Evolutionary conservation across 37 sponge, comb jelly and placozoan species (phyloP), one percentile per base, ranked within the genome.

Genomic region (Eunapius fragilis): DNA sequence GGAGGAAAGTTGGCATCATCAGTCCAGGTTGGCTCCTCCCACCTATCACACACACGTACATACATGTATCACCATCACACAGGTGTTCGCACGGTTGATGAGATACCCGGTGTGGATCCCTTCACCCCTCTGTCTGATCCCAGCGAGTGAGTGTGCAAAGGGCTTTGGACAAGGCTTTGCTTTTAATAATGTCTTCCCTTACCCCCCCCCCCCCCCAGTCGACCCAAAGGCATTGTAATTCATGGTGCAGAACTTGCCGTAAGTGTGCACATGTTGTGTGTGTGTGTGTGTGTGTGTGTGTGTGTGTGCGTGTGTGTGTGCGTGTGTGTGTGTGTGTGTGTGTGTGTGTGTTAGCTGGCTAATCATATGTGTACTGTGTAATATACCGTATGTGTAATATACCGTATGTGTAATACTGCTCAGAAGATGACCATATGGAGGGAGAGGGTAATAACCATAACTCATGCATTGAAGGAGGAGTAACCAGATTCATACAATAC

Each of bases 1-100:
- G 97, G 13, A 95, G 82, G 74, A 78, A 47, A 30, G 99, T 98
- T 26, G 96, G 96, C 24, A 98, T 98, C 36, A 98, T 98, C 32
- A 87, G 97, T 67, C 88, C 84, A 85, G 87, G 95, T 95, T 58
- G 58, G 58, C 14, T 2, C 58, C n/a, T n/a, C 58, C 14, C 58
- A 13, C 58, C 19, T 6, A 41, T 41, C 58, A 58, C 58, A 58
- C 58, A 58, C 58, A 19, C 58, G 14, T 11, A 17, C 58, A 58
- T 19, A 58, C 58, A 41, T 19, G 14, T 11, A 58, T n/a, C 31
- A 80, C 81, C 67, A 45, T 24, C 32, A 69, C 45, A 10, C 49
- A 78, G 79, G 41, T 38, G 17, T 48, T 45, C 23, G 37, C 25
- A 45, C 79, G 14, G 25, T 28, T 45, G 49, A 78, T 23, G 79